Evolutionary conservation across 2,113 vertebrate species (phyloP), one percentile per base, ranked within the genome.

Genomic region (Orcinus orca): DNA sequence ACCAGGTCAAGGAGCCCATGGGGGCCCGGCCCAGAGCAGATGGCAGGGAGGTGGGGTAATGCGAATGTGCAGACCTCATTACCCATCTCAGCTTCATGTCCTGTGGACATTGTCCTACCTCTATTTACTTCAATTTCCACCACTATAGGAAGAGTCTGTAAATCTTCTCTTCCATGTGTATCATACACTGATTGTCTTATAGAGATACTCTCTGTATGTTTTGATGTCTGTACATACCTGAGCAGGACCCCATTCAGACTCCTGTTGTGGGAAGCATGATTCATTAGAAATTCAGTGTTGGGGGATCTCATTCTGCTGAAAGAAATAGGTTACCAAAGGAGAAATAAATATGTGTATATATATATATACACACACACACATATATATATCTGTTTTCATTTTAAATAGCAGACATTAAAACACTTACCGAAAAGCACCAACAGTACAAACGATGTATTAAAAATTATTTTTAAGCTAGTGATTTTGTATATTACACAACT

Each of bases 401-500:
- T 50, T 73, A 67, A n/a, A 67, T 10, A 41, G 41, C 38, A 95
- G 76, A 44, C 2, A 1, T 55, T 41, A 70, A 86, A 90, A 63
- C 29, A 71, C 18, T 53, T 77, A 81, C 21, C 23, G 11, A 23
- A 63, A 70, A 63, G 18, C 33, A 36, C 71, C 17, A 79, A 53
- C 5, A 29, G 29, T 63, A 60, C 7, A 84, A 93, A 68, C 0
- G 5, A 20, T 0, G 7, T 60, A 65, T 74, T 80, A 21, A 63
- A 33, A 36, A 3, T 1, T 6, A 18, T 41, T 68, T 85, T 74
- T 65, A 79, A 95, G 44, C n/a, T 67, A 55, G 33, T 73, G 58
- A n/a, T n/a, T 73, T 96, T 86, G 15, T 53, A 79, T 81, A 60
- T 76, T 25, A 83, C 36, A 65, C 71, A 95, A 97, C 90, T 36